phyloP scores from a whole-genome alignment of 2,888 invertebrate species.

The Coenonympha glycerion region DNA sequence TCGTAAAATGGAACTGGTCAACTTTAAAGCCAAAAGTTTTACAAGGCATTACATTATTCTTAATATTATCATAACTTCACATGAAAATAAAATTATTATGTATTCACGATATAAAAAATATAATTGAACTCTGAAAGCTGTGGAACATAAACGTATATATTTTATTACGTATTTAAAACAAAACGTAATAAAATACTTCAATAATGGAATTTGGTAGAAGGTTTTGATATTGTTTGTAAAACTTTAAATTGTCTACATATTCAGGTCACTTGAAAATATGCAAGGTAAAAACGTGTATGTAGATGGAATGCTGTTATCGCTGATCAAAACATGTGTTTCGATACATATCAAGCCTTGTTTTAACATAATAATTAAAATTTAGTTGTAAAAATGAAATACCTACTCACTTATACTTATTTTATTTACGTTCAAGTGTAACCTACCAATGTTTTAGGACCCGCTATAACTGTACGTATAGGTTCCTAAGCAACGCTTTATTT shows the following conservation, averaged over 20 bases:
- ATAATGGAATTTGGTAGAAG: not conserved
- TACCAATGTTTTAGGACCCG: no score
- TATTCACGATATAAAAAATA: not conserved
- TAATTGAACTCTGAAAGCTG: not conserved
- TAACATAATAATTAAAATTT: not conserved
- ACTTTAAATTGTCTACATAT: not conserved
- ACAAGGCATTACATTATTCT: constrained; percentile 29
- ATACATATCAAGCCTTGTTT: not conserved
- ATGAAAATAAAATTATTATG: not conserved
- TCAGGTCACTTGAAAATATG: constrained; percentile 5
- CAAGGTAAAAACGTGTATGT: not conserved
- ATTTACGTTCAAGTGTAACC: no score
- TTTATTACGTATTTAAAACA: not conserved
- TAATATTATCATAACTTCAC: not conserved
- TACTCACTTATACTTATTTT: no score
- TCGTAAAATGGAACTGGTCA: constrained; percentile 43
- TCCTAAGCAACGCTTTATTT: no score
- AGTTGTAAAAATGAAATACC: not conserved
- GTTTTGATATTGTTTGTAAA: not conserved
- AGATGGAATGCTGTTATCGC: constrained; percentile 1
- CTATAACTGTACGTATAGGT: no score
- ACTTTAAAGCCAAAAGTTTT: constrained; percentile 44
- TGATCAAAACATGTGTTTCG: not conserved
- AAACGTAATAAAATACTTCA: not conserved
- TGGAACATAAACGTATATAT: not conserved